A percentile compares a stretch with the other conserved stretches of the same genome.
Evolutionary conservation across 2,888 invertebrate genomes (phyloP).

Genomic region (Tethea ocularis): DNA sequence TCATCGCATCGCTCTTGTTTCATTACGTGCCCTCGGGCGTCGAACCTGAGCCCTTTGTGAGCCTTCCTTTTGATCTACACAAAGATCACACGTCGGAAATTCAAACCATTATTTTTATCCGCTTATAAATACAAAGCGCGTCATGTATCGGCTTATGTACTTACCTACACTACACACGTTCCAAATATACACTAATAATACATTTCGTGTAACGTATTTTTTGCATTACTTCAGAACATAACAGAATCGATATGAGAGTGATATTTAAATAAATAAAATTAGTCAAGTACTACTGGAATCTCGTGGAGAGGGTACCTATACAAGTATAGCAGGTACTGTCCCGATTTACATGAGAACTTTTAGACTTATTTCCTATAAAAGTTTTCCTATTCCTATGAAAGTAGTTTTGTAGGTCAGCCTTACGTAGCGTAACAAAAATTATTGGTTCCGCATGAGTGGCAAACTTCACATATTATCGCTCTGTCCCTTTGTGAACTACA

Average conservation of each 20-base stretch:
- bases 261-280: too few relatives aligned
- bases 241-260: too few relatives aligned
- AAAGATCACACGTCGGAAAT: conserved; percentile 21
- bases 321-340: too few relatives aligned
- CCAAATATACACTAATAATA: too few relatives aligned
- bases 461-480: not conserved
- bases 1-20: conserved; percentile 21
- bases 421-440: not conserved
- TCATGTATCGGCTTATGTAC: not conserved
- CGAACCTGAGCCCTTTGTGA: conserved; percentile 23
- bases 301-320: too few relatives aligned
- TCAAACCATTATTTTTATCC: conserved; percentile 13
- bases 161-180: not conserved
- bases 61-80: conserved; percentile 28
- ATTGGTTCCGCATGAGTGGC: not conserved
- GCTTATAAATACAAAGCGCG: not conserved
- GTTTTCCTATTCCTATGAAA: too few relatives aligned
- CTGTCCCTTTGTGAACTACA: not conserved
- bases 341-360: too few relatives aligned
- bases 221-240: too few relatives aligned
- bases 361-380: too few relatives aligned
- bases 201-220: too few relatives aligned
- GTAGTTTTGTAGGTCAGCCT: too few relatives aligned
- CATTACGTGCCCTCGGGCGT: conserved; percentile 19
- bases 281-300: too few relatives aligned